phyloP scores from a whole-genome alignment of 2,888 invertebrate genomes.

The Nemurella pictetii region DNA sequence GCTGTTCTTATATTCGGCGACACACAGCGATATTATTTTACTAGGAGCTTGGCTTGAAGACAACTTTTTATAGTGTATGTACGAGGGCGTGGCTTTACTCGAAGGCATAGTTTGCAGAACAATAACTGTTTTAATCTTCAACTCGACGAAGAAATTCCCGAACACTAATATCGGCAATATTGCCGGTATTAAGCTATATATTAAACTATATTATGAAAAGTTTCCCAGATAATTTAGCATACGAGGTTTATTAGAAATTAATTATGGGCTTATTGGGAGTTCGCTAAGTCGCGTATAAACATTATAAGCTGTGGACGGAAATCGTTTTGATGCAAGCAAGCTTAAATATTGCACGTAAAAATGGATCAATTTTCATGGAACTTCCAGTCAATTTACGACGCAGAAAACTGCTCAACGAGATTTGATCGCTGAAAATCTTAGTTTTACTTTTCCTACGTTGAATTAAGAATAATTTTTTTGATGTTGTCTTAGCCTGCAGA shows the following conservation, averaged over 20 bases:
- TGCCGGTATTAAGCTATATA: neutral
- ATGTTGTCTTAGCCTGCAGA: too few species aligned
- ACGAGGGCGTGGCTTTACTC: neutral
- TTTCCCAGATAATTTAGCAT: neutral
- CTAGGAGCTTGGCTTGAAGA: neutral
- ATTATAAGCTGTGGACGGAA: neutral
- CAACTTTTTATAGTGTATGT: slow-evolving; percentile 9
- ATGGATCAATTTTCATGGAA: neutral
- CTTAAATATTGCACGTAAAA: neutral
- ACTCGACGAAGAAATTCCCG: neutral
- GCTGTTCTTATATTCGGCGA: neutral
- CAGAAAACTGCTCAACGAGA: neutral
- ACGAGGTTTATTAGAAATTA: neutral
- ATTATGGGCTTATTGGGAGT: neutral
- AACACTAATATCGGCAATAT: neutral
- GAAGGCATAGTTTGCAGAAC: neutral
- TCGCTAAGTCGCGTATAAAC: neutral
- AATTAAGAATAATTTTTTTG: too few species aligned
- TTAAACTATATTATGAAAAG: neutral
- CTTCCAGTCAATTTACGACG: neutral
- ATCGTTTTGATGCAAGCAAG: neutral
- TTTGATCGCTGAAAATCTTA: neutral
- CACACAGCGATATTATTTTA: too few species aligned
- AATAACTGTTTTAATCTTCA: neutral
- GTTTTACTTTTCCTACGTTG: neutral